Base-by-base conservation (phyloP, 2,113 vertebrate genomes). In the Oreotrochilus melanogaster region DNA sequence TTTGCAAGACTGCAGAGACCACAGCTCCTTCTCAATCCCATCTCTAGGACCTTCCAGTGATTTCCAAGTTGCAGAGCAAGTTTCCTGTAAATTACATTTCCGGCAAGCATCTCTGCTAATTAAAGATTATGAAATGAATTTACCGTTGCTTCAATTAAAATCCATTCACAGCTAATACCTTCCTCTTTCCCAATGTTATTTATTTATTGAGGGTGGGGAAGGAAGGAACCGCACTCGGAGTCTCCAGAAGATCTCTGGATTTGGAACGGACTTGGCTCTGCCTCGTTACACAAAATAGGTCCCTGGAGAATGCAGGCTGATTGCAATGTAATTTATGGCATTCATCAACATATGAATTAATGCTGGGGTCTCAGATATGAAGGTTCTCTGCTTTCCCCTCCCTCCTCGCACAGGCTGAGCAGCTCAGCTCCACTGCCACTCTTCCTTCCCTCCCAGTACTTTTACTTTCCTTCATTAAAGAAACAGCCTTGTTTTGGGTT, bases 261-360 rank as follows among this genome's bases (percentile, higher is more conserved):
- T 96, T 92, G 86, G 86, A 96, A 92, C 76, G 95, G 89, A 33
- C 89, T 93, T 48, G 1, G 31, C 72, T 96, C 87, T 96, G 94
- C 96, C 93, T 97, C 19, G 31, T 96, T 96, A 93, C 84, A 51
- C 67, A 89, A 81, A 95, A 93, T 89, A 74, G 70, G 78, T 93
- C 95, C 93, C 96, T 64, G 74, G 95, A 96, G 96, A 97, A 96
- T 95, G 82, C 61, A 92, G 81, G 17, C 90, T 97, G 97, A 97
- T 97, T 97, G 86, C 95, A 96, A 95, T 97, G 95, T 97, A 97
- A 97, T 97, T 97, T 97, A 97, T 97, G 96, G 97, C 97, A 97
- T 97, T 97, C 95, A 97, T 97, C 96, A 97, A 96, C 95, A 97
- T 97, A 96, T 33, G 69, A 96, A 95, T 97, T 96, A 97, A 96